These are phyloP conservation scores for Epistrophe grossulariae DNA, from an alignment of 2,888 invertebrate genomes.

Conservation along the genomic window DNA sequence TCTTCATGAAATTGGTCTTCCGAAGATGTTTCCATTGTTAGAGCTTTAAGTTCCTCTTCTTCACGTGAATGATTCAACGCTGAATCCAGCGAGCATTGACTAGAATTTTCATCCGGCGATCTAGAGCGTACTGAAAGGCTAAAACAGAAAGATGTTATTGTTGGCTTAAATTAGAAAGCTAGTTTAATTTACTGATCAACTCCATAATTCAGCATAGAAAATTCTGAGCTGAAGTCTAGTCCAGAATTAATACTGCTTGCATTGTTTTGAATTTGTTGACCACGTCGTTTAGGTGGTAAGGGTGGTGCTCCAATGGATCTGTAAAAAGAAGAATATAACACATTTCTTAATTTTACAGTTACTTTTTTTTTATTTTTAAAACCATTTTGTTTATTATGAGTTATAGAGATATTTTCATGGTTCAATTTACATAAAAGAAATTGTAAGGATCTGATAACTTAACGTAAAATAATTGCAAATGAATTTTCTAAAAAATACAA, in stretches of 20 bases:
- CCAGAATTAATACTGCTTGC: constrained; percentile 81
- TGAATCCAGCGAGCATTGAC: constrained; percentile 92
- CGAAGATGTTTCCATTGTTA: constrained; percentile 85
- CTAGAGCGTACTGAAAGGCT: constrained; percentile 90
- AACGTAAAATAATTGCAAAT: too few species aligned
- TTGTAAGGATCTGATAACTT: too few species aligned
- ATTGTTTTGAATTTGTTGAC: constrained; percentile 84
- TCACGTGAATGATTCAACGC: constrained; percentile 94
- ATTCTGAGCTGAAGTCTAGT: constrained; percentile 83
- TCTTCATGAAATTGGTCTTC: constrained; percentile 80
- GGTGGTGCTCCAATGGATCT: constrained; percentile 88
- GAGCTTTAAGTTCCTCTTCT: constrained; percentile 89
- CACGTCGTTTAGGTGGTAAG: constrained; percentile 90
- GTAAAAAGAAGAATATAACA: not conserved
- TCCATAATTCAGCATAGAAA: constrained; percentile 87
- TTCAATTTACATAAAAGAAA: too few species aligned
- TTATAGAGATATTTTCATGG: too few species aligned
- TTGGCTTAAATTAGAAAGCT: not conserved
- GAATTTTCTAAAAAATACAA: too few species aligned
- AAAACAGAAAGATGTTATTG: constrained; percentile 30
- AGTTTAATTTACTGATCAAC: constrained; percentile 85
- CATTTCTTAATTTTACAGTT: not conserved
- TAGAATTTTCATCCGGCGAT: constrained; percentile 89
- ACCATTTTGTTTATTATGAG: too few species aligned
- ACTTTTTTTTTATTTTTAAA: not conserved